phyloP scores from a whole-genome alignment of 2,797 vertebrate genomes.

The Hipposideros larvatus region DNA sequence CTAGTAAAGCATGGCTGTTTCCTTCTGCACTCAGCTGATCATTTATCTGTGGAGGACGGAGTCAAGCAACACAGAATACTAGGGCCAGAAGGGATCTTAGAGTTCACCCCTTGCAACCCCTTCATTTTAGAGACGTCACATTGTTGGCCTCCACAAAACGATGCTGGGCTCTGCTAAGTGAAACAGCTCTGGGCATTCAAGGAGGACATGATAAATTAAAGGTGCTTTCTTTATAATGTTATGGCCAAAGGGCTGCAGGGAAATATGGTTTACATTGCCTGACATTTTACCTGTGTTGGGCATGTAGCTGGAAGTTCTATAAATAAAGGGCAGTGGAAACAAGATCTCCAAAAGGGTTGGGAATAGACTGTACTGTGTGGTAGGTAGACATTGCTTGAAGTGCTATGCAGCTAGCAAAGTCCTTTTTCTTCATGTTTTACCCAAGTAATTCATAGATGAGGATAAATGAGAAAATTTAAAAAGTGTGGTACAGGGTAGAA shows the following conservation, averaged over 20 bases:
- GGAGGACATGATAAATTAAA: slow-evolving; percentile 52
- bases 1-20: slow-evolving; percentile 74
- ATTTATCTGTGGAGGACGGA: slow-evolving; percentile 71
- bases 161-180: slow-evolving; percentile 57
- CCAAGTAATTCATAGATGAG: not conserved
- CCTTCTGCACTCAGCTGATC: slow-evolving; percentile 60
- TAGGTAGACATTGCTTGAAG: not conserved
- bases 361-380: not conserved
- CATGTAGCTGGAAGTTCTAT: slow-evolving; percentile 37
- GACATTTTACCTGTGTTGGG: slow-evolving; percentile 72
- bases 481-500: not conserved
- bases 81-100: not conserved
- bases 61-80: not conserved
- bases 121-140: slow-evolving; percentile 51
- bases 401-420: not conserved
- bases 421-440: not conserved
- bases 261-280: slow-evolving; percentile 27
- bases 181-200: slow-evolving; percentile 61
- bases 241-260: not conserved
- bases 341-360: not conserved
- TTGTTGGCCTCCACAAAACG: slow-evolving; percentile 44
- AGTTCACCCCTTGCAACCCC: not conserved
- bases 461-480: not conserved
- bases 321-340: slow-evolving; percentile 52
- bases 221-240: slow-evolving; percentile 44